phyloP scores from a whole-genome alignment of 37 sponge, comb jelly and placozoan species.

The Tethya wilhelma region DNA sequence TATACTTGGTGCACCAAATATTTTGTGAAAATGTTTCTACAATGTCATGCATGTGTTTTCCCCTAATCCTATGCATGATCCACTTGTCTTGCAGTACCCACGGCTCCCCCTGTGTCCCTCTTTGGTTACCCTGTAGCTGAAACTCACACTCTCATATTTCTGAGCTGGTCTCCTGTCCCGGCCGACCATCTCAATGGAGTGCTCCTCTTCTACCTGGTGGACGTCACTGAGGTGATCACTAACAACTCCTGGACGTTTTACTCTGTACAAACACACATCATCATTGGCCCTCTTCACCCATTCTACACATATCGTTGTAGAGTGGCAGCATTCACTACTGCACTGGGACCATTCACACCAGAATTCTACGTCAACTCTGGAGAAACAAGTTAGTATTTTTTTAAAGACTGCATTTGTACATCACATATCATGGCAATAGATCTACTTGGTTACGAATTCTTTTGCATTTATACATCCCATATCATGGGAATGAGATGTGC shows the following conservation, averaged over 20 bases:
- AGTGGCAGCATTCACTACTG: constrained; percentile 44
- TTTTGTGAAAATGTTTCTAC: too few species aligned
- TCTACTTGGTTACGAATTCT: too few species aligned
- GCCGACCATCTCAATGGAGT: constrained; percentile 31
- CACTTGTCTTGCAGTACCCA: constrained; percentile 7
- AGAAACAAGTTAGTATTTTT: background rate
- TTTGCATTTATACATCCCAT: too few species aligned
- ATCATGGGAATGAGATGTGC: too few species aligned
- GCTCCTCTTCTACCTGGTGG: constrained; percentile 4
- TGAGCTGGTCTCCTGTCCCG: constrained; percentile 34
- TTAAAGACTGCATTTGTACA: too few species aligned
- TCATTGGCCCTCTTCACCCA: constrained; percentile 42
- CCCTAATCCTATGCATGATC: too few species aligned
- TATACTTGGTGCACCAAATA: too few species aligned
- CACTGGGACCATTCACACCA: constrained; percentile 32
- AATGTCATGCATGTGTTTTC: too few species aligned
- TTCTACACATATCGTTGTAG: constrained; percentile 36
- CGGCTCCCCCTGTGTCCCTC: background rate
- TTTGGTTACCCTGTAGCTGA: background rate
- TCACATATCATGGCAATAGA: too few species aligned
- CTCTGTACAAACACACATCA: background rate
- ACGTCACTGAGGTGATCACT: constrained; percentile 5
- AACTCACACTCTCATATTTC: constrained; percentile 10
- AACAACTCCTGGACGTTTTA: background rate
- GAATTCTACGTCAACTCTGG: background rate